Evolutionary conservation across 2,888 invertebrate species (phyloP).

Genomic region (Acanthosoma haemorrhoidale): DNA sequence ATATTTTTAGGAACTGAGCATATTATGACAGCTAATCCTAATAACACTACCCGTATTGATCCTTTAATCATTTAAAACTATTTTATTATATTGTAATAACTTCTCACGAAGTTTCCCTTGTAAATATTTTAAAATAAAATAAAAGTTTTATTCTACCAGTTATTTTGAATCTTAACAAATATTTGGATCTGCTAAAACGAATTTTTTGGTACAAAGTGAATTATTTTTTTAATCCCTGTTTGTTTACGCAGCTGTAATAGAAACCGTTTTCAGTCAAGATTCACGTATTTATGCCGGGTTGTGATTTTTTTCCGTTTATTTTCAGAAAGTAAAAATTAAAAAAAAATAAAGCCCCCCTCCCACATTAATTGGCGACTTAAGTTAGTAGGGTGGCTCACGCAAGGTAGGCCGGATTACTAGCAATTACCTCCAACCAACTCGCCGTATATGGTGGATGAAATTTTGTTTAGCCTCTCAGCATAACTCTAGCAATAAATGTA

Average conservation of each 20-base stretch:
- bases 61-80: too few species aligned
- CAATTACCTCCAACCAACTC: background rate
- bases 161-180: too few species aligned
- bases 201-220: too few species aligned
- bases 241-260: background rate
- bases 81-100: too few species aligned
- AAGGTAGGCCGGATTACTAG: background rate
- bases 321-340: background rate
- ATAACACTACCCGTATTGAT: too few species aligned
- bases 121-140: too few species aligned
- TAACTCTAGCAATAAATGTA: background rate
- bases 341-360: background rate
- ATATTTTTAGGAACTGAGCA: too few species aligned
- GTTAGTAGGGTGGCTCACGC: too few species aligned
- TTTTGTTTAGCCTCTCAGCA: background rate
- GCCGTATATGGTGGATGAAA: background rate
- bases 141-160: too few species aligned
- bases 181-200: too few species aligned
- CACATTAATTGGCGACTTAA: background rate
- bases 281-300: background rate
- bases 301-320: background rate
- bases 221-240: background rate
- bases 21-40: too few species aligned
- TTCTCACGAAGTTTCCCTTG: too few species aligned
- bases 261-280: background rate